A percentile compares a stretch with the other conserved stretches of the same genome.
These are phyloP conservation scores for Cerastis leucographa DNA, from an alignment of 2,888 invertebrate genomes.

Conservation along the genomic window DNA sequence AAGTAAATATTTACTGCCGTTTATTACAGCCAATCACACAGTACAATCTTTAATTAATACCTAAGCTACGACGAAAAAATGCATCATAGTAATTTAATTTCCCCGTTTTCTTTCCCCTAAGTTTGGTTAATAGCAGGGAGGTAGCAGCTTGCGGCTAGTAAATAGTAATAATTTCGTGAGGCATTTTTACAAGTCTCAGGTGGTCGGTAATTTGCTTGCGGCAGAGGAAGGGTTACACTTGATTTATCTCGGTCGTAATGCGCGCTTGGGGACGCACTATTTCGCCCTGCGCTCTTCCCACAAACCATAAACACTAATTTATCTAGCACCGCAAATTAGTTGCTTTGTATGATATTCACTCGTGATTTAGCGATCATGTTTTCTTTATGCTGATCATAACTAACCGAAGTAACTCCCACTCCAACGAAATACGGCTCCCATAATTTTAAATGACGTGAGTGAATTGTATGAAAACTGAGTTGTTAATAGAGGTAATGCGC, in stretches of 20 bases:
- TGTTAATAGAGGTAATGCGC: slow-evolving; percentile 51
- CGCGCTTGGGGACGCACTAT: slow-evolving; percentile 85
- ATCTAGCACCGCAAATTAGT: slow-evolving; percentile 77
- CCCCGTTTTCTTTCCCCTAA: slow-evolving; percentile 64
- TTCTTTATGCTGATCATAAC: slow-evolving; percentile 68
- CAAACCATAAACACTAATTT: slow-evolving; percentile 83
- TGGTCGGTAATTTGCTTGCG: slow-evolving; percentile 88
- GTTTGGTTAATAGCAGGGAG: slow-evolving; percentile 59
- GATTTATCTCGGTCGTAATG: slow-evolving; percentile 86
- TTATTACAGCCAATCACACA: not conserved
- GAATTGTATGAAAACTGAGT: slow-evolving; percentile 57
- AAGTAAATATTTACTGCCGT: not conserved
- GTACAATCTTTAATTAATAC: slow-evolving; percentile 13
- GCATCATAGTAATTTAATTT: slow-evolving; percentile 17
- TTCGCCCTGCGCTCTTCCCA: slow-evolving; percentile 74
- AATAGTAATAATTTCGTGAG: slow-evolving; percentile 81
- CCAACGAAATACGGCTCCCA: slow-evolving; percentile 47
- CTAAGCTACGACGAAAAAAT: slow-evolving; percentile 1
- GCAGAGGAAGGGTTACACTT: slow-evolving; percentile 86
- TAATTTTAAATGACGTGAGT: slow-evolving; percentile 56
- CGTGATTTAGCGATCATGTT: slow-evolving; percentile 68
- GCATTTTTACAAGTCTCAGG: slow-evolving; percentile 90
- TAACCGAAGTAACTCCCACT: slow-evolving; percentile 58
- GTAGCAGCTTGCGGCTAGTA: slow-evolving; percentile 66
- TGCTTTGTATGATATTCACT: slow-evolving; percentile 65